Percentiles rank a stretch among this genome's conserved stretches.
Conservation (phyloP, 2,888 invertebrate species). For the Eustalomyia histrio region DNA sequence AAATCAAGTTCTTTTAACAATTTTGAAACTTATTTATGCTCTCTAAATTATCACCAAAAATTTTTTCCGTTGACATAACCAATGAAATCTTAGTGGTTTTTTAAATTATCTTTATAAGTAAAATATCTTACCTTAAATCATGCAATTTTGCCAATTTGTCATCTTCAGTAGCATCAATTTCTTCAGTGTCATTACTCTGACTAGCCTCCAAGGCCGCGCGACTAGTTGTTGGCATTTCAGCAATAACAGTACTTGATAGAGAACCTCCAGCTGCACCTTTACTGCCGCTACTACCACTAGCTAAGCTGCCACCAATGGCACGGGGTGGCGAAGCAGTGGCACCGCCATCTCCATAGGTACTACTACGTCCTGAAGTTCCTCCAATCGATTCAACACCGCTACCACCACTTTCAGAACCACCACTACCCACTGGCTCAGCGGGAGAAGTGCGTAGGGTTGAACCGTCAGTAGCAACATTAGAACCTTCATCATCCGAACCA, state of each 20-base stretch:
- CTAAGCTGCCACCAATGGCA: conserved; percentile 58
- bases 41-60: too few relatives aligned
- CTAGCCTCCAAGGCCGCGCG: conserved; percentile 67
- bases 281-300: conserved; percentile 65
- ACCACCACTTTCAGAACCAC: conserved; percentile 93
- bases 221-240: conserved; percentile 69
- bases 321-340: conserved; percentile 77
- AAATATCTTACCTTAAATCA: conserved; percentile 74
- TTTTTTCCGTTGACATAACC: too few relatives aligned
- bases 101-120: too few relatives aligned
- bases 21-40: too few relatives aligned
- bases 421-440: conserved; percentile 86
- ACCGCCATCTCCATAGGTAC: conserved; percentile 88
- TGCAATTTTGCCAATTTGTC: conserved; percentile 78
- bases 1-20: too few relatives aligned
- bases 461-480: conserved; percentile 96
- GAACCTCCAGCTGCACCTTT: conserved; percentile 67
- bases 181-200: conserved; percentile 70
- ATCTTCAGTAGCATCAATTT: conserved; percentile 74
- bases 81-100: too few relatives aligned
- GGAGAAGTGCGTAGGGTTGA: conserved; percentile 93
- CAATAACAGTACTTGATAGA: conserved; percentile 66
- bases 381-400: conserved; percentile 95
- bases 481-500: conserved; percentile 94
- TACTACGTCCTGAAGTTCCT: conserved; percentile 96